phyloP scores from a whole-genome alignment of 1,140 invertebrate genomes.

The Protaetia brevitarsis region DNA sequence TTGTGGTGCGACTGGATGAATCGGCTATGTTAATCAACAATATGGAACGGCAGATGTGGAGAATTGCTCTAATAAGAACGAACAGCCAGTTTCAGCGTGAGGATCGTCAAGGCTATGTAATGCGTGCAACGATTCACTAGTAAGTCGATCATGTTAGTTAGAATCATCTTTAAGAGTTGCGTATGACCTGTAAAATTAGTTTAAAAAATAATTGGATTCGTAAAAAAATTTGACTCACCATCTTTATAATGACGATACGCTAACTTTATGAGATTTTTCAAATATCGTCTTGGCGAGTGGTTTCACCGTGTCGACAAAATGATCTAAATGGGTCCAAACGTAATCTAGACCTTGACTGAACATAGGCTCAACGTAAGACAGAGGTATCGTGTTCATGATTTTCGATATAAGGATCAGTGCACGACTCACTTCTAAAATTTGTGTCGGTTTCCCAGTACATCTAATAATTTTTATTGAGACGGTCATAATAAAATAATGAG shows the following conservation, averaged over 20 bases:
- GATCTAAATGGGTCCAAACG: constrained; percentile 20
- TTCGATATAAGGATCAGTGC: constrained; percentile 7
- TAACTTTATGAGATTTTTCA: constrained; percentile 16
- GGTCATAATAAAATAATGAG: neutral
- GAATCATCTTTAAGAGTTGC: constrained; percentile 4
- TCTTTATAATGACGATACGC: constrained; percentile 18
- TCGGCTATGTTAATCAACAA: constrained; percentile 17
- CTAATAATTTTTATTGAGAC: neutral
- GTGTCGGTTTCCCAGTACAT: constrained; percentile 19
- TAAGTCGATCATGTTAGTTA: constrained; percentile 20
- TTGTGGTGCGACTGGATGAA: constrained; percentile 5
- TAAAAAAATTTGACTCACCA: neutral
- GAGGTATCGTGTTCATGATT: constrained; percentile 17
- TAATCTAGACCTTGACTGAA: constrained; percentile 1
- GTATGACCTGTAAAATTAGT: neutral
- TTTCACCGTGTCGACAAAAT: constrained; percentile 17
- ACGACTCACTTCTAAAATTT: constrained; percentile 21
- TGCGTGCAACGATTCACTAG: constrained; percentile 19
- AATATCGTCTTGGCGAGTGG: neutral
- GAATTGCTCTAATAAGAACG: constrained; percentile 18
- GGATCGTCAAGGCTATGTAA: neutral
- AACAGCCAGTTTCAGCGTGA: constrained; percentile 19
- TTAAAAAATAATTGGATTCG: neutral
- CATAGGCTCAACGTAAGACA: constrained; percentile 4
- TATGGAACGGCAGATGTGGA: constrained; percentile 18